phyloP scores from a whole-genome alignment of 2,797 vertebrate genomes.

The Carduelis carduelis region DNA sequence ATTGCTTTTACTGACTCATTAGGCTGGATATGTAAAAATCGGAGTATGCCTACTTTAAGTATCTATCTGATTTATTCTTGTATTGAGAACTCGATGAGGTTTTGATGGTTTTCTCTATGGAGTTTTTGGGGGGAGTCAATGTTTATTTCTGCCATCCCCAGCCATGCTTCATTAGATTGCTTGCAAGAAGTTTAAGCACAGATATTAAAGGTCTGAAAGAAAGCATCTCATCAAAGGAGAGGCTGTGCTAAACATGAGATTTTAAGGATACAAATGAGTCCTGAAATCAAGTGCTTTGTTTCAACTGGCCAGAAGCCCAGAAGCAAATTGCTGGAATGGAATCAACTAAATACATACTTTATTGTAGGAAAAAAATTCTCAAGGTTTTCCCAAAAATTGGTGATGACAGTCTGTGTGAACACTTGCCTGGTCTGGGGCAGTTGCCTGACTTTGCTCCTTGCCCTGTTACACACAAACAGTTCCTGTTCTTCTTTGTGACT shows the following conservation, averaged over 20 bases:
- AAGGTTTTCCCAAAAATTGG: background rate
- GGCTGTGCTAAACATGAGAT: background rate
- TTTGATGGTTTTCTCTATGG: background rate
- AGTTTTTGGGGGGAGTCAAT: accelerated
- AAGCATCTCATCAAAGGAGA: background rate
- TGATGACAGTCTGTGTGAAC: accelerated
- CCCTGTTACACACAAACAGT: background rate
- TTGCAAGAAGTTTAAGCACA: background rate
- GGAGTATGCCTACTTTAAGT: background rate
- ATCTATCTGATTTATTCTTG: background rate
- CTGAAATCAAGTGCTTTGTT: background rate
- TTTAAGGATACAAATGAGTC: background rate
- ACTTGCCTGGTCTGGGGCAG: background rate
- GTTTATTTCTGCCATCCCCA: background rate
- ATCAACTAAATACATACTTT: background rate
- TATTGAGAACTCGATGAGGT: background rate
- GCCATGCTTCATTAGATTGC: background rate
- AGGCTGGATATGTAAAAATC: background rate
- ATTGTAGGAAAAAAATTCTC: background rate
- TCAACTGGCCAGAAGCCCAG: background rate
- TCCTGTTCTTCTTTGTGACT: background rate
- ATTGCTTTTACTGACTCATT: background rate
- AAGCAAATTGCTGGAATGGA: background rate
- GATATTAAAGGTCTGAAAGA: background rate
- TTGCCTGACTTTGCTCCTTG: background rate